A percentile compares a stretch with the other conserved stretches of the same genome.
These are phyloP conservation scores for Pempheris klunzingeri DNA, from an alignment of 2,797 vertebrate genomes.

Conservation along the genomic window DNA sequence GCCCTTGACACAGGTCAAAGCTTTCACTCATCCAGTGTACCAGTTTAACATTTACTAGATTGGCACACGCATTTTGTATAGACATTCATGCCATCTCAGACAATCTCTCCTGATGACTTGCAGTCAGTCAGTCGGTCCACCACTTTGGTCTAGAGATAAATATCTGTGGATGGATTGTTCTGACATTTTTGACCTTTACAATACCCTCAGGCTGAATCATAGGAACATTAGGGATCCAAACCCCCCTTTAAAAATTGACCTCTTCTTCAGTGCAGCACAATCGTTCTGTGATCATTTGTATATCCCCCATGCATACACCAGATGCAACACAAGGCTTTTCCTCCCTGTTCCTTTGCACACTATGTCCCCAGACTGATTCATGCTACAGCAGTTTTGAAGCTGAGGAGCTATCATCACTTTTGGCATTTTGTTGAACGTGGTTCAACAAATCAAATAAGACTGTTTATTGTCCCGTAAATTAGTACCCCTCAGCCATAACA, in stretches of 20 bases:
- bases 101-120: background rate
- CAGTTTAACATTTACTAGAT: too few relatives aligned
- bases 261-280: background rate
- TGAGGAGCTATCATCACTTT: slow-evolving; percentile 8
- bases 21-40: too few relatives aligned
- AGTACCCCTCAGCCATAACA: slow-evolving; percentile 27
- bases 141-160: too few relatives aligned
- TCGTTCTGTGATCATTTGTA: background rate
- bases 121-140: background rate
- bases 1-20: too few relatives aligned
- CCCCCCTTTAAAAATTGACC: background rate
- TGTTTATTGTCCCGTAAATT: slow-evolving; percentile 23
- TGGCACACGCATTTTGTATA: background rate
- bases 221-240: too few relatives aligned
- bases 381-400: slow-evolving; percentile 3
- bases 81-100: background rate
- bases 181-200: too few relatives aligned
- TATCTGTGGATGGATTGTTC: too few relatives aligned
- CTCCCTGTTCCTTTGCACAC: background rate
- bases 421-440: slow-evolving; percentile 3
- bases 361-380: slow-evolving; percentile 6
- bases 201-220: too few relatives aligned
- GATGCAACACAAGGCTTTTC: slow-evolving; percentile 1
- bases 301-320: background rate
- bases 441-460: slow-evolving; percentile 14